Conservation (phyloP, 1,140 invertebrate genomes). For the Calliopsis andreniformis region DNA sequence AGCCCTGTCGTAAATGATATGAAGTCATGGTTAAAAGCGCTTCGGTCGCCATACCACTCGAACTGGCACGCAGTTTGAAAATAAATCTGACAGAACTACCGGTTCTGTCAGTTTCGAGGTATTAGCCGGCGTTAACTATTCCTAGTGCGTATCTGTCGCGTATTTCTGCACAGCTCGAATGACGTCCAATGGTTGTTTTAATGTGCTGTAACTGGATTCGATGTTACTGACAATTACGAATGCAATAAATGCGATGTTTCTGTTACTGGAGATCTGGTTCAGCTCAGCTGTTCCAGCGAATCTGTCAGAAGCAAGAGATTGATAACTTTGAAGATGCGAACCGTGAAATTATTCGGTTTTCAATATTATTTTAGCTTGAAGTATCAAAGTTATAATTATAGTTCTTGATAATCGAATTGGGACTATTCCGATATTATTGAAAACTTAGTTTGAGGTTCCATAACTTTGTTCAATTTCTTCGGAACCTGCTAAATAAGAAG, state of each 20-base stretch:
- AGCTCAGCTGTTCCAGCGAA: too few relatives aligned
- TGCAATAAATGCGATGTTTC: background rate
- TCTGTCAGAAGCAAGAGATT: too few relatives aligned
- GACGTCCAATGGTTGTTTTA: background rate
- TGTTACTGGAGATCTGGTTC: background rate
- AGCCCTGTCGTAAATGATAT: background rate
- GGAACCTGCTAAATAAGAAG: too few relatives aligned
- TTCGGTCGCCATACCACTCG: background rate
- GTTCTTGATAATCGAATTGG: too few relatives aligned
- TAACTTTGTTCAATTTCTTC: too few relatives aligned
- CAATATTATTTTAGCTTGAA: too few relatives aligned
- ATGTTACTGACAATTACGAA: background rate
- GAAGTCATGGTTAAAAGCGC: slow-evolving; percentile 53
- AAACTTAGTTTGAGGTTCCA: too few relatives aligned
- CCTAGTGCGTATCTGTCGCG: background rate
- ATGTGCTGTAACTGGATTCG: background rate
- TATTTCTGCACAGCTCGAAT: slow-evolving; percentile 1
- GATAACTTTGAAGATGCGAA: too few relatives aligned
- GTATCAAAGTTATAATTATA: too few relatives aligned
- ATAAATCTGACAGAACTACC: slow-evolving; percentile 57
- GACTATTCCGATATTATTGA: too few relatives aligned
- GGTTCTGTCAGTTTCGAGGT: background rate
- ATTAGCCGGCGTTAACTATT: slow-evolving; percentile 7
- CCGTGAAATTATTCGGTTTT: too few relatives aligned
- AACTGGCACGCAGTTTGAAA: slow-evolving; percentile 41